Evolutionary conservation across 2,797 vertebrate species (phyloP), one percentile per base, ranked within the genome.

Genomic region (Falco biarmicus): DNA sequence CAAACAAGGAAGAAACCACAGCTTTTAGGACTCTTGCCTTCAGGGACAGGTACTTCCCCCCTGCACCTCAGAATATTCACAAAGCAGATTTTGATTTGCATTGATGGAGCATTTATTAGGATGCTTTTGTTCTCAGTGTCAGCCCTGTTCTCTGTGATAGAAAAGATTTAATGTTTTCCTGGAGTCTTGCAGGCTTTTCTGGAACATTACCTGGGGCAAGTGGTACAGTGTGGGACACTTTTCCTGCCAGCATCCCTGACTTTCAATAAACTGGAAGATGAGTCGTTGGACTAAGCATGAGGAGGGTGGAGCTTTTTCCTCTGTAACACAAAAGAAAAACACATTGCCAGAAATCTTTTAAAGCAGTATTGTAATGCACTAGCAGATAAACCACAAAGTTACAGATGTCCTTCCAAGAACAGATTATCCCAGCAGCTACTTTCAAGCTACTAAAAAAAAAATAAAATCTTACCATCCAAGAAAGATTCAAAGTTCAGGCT

Each of bases 201-300:
- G 61, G 83, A 70, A 85, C 28, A 20, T 97, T 98, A 98, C 98
- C 98, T 98, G 97, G n/a, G 97, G 94, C 61, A 98, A 47, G 45
- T 97, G 70, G 37, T 43, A 43, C 47, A 98, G 94, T 2, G 97
- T 97, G 94, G 95, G 93, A 83, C 97, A 98, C 80, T 90, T 97
- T 20, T 97, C 93, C 70, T 96, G 97, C 97, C 98, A 98, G 75
- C 73, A 96, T 39, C 94, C 96, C 21, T 61, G 96, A 71, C 97
- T 97, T 17, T 96, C 84, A 84, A 98, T 95, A 18, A 98, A 98
- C 51, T 98, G 97, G 71, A 98, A 98, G 90, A 98, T 97, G 73
- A 98, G 97, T 45, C 94, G 97, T 56, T 98, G 98, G 65, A 98
- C 98, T 87, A 98, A 97, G 94, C 97, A 15, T 2, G 98, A 98